Base-by-base conservation (phyloP, 2,888 invertebrate species). In the Drosophila hamatofila region DNA sequence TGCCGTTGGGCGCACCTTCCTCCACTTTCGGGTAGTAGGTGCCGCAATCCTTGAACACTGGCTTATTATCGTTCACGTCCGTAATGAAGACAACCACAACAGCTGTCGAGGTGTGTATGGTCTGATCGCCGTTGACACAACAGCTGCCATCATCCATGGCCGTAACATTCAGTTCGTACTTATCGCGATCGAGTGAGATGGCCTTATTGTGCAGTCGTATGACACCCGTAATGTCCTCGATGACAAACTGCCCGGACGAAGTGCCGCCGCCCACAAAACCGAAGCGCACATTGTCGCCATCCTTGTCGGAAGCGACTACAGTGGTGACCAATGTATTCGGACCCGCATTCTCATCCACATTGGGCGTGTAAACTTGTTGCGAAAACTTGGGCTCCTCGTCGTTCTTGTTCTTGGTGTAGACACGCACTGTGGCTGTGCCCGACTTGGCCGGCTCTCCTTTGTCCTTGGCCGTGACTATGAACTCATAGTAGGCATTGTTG, bases 111-210 rank as follows among this genome's bases (percentile, higher is more conserved):
- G 98, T 98, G 91, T 98, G 98, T 81, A 97, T 97, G 0, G 96
- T 97, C 2, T 95, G 94, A 81, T 96, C 97, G 4, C 97, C 97
- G 78, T 97, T 97, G 16, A 96, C 96, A 92, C 99, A 99, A 92
- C 99, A 99, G 2, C 97, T 97, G 0, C 99, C 99, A 92, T 99
- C 99, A 91, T 99, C 99, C 94, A 97, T 95, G 3, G 99, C 99
- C 0, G 98, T 98, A 11, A 99, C 98, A 92, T 99, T 99, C 66
- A 99, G 93, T 92, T 98, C 98, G 91, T 99, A 99, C 92, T 98
- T 98, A 92, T 98, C 98, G 75, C 97, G 95, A 91, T 98, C 98
- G 78, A 98, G 93, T 0, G 96, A 95, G 79, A 98, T 98, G 7
- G 96, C 95, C 91, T 97, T 97, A 83, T 96, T 96, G 90, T 97